A percentile compares a stretch with the other conserved stretches of the same genome.
Conservation (phyloP, 2,888 invertebrate species). For the Galeruca laticollis region DNA sequence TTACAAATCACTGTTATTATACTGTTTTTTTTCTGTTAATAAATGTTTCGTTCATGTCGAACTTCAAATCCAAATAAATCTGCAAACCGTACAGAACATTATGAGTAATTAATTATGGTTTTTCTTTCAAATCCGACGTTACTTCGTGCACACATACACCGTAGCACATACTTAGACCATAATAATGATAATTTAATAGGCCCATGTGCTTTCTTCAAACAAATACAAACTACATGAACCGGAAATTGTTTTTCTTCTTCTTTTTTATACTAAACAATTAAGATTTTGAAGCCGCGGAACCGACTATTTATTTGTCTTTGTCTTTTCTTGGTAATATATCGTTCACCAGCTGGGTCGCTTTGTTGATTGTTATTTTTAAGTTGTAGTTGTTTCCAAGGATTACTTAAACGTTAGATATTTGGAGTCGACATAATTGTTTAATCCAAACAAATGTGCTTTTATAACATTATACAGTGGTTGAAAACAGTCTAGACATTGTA, state of each 20-base stretch:
- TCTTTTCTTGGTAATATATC: conserved; percentile 35
- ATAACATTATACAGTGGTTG: background rate
- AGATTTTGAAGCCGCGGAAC: conserved; percentile 24
- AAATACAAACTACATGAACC: conserved; percentile 23
- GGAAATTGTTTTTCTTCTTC: conserved; percentile 24
- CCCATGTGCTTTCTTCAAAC: conserved; percentile 19
- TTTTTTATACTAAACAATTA: conserved; percentile 19
- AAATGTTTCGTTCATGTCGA: conserved; percentile 1
- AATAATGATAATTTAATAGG: conserved; percentile 33
- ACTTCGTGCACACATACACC: conserved; percentile 10
- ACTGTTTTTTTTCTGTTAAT: background rate
- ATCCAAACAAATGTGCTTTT: background rate
- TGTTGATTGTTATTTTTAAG: conserved; percentile 38
- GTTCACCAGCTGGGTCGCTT: conserved; percentile 27
- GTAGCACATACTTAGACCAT: conserved; percentile 12
- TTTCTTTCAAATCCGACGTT: conserved; percentile 9
- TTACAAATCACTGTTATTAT: conserved; percentile 8
- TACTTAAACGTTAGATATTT: conserved; percentile 13
- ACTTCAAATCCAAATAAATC: conserved; percentile 2
- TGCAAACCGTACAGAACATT: background rate
- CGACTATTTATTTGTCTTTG: conserved; percentile 32
- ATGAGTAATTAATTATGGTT: conserved; percentile 16
- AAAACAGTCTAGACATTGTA: background rate
- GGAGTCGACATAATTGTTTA: background rate
- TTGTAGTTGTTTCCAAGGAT: conserved; percentile 24